A percentile compares a stretch with the other conserved stretches of the same genome.
Evolutionary conservation across 2,888 invertebrate genomes (phyloP).

Genomic region (Ptychoptera contaminata): DNA sequence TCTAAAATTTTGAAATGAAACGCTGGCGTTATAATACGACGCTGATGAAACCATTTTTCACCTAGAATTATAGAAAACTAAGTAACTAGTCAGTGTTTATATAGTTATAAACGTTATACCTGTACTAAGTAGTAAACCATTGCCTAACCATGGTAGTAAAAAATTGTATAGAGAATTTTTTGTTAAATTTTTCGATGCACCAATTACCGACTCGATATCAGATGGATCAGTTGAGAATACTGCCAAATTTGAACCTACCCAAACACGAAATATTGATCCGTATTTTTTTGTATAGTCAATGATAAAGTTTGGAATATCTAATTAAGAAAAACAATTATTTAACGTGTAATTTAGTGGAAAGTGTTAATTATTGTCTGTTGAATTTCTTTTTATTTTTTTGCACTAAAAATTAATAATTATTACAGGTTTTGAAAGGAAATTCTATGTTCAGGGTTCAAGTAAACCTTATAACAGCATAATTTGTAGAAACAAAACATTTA

Average conservation of each 20-base stretch:
- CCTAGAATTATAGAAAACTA: constrained; percentile 12
- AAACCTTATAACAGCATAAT: too few species aligned
- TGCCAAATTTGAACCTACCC: constrained; percentile 31
- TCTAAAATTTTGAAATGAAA: constrained; percentile 67
- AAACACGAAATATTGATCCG: constrained; percentile 29
- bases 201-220: constrained; percentile 25
- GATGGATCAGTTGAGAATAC: constrained; percentile 30
- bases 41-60: constrained; percentile 44
- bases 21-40: constrained; percentile 59
- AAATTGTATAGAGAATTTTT: constrained; percentile 21
- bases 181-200: constrained; percentile 18
- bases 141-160: constrained; percentile 22
- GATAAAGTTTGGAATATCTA: constrained; percentile 19
- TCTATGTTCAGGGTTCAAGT: too few species aligned
- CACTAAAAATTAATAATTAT: too few species aligned
- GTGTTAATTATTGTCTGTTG: too few species aligned
- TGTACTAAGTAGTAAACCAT: constrained; percentile 21
- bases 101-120: too few species aligned
- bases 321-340: constrained; percentile 7
- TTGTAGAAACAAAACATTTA: too few species aligned
- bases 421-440: too few species aligned
- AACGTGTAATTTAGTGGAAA: too few species aligned
- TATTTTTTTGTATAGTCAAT: constrained; percentile 21
- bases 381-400: too few species aligned
- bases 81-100: too few species aligned